Base-by-base conservation (phyloP, 2,797 vertebrate species). In the Siniperca scherzeri region DNA sequence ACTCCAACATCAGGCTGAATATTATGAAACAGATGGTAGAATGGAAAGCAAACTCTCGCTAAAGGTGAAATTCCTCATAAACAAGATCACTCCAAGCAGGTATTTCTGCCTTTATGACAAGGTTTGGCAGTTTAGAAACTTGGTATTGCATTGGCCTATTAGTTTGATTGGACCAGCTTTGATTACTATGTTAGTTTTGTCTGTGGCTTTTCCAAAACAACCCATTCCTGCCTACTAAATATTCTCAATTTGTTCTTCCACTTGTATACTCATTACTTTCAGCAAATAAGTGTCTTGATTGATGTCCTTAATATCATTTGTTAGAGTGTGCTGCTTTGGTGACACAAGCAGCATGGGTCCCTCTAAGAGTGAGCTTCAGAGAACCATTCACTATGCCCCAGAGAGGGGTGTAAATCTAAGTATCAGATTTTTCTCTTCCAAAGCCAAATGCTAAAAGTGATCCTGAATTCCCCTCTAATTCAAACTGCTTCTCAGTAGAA, bases 251-350 rank as follows among this genome's bases (percentile, higher is more conserved):
- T 90, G 84, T 90, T 87, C 78, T 77, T 78, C 89, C 81, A 72
- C 84, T 92, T 93, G 92, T 93, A 92, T 94, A 89, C 88, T 91
- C 89, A 90, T 93, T 93, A 91, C 87, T 91, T 88, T 83, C 80
- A 33, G 86, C 53, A 67, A 87, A 90, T 85, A 90, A 90, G 86
- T 84, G 86, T 80, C 82, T 87, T 93, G 94, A 95, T 94, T 92
- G 92, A 95, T 94, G 91, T 90, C 88, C 88, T 94, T 94, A 94
- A 94, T 94, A 94, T 94, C 84, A 90, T 94, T 92, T 92, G 88
- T 86, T 87, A 77, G 86, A 87, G 88, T 81, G 86, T 66, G 87
- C 88, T 78, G 84, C 91, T 87, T 81, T 81, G 81, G 92, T 69
- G 82, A 88, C 90, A 90, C 78, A 79, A 85, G 88, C 91, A 83